These are phyloP conservation scores for Oscheius myriophilus DNA, from an alignment of 2,888 invertebrate species.

Conservation along the genomic window DNA sequence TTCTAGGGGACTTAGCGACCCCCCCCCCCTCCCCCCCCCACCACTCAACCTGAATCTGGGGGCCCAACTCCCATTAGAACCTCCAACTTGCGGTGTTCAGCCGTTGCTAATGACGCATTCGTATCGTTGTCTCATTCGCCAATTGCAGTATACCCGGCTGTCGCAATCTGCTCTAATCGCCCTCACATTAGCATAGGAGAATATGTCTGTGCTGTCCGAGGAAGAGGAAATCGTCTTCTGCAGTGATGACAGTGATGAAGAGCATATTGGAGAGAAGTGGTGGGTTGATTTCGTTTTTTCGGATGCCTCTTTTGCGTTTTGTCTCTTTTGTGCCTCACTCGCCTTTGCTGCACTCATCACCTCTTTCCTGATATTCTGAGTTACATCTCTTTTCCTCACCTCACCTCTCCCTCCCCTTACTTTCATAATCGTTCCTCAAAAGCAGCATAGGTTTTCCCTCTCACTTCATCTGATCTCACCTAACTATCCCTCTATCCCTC, in stretches of 20 bases:
- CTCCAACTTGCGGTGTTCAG: no score
- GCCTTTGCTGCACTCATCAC: neutral
- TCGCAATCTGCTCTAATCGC: conserved; percentile 22
- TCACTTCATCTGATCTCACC: neutral
- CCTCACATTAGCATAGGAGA: neutral
- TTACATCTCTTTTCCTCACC: no score
- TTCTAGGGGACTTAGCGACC: no score
- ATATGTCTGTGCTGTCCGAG: conserved; percentile 28
- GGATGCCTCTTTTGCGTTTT: neutral
- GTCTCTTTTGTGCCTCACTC: neutral
- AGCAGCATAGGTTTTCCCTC: neutral
- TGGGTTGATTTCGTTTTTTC: conserved; percentile 25
- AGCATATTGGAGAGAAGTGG: conserved; percentile 47
- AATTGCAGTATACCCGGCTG: conserved; percentile 1
- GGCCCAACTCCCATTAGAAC: no score
- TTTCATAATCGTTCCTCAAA: neutral
- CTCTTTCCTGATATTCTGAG: no score
- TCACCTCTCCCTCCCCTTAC: neutral
- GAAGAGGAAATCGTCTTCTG: conserved; percentile 33
- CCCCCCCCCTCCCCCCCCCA: no score
- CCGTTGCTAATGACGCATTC: neutral
- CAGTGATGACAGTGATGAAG: conserved; percentile 50
- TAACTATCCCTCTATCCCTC: neutral
- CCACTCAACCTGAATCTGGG: no score
- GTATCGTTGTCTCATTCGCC: neutral